These are phyloP conservation scores for Semicossyphus pulcher DNA, from an alignment of 2,113 vertebrate genomes.

Conservation along the genomic window DNA sequence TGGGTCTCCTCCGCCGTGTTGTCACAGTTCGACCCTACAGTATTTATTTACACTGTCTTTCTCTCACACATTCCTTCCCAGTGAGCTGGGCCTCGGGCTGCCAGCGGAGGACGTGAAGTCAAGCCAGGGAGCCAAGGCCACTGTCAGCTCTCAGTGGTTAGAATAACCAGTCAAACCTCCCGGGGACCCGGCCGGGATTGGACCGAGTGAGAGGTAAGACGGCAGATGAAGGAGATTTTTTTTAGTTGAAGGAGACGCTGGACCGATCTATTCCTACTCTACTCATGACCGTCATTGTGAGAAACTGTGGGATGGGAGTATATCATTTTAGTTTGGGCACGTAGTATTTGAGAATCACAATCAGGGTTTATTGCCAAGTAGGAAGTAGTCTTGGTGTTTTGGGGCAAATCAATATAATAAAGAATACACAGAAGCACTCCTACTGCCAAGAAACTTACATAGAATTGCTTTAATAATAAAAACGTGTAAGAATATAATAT, in stretches of 20 bases:
- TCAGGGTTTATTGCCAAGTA: too few species aligned
- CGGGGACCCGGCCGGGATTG: constrained; percentile 57
- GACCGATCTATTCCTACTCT: too few species aligned
- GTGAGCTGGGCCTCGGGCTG: constrained; percentile 85
- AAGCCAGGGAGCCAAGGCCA: constrained; percentile 82
- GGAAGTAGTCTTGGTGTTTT: too few species aligned
- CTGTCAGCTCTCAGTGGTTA: constrained; percentile 80
- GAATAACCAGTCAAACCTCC: constrained; percentile 71
- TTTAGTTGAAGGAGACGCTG: background rate
- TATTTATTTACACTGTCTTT: constrained; percentile 94
- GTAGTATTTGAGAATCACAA: too few species aligned
- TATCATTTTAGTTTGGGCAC: too few species aligned
- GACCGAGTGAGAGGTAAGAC: constrained; percentile 42
- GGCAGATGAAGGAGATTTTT: background rate
- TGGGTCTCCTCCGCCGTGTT: constrained; percentile 79
- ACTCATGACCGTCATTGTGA: too few species aligned
- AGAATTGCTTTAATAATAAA: too few species aligned
- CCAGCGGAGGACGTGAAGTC: constrained; percentile 86
- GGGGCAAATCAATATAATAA: too few species aligned
- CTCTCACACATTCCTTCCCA: constrained; percentile 94
- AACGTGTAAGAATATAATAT: too few species aligned
- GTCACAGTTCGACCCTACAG: constrained; percentile 72
- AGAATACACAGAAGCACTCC: too few species aligned
- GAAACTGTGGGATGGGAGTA: too few species aligned
- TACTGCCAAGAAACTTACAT: too few species aligned